Conservation (phyloP, 30 jellyfish, hydroid and myxozoan genomes). For the Aurelia sp. region DNA sequence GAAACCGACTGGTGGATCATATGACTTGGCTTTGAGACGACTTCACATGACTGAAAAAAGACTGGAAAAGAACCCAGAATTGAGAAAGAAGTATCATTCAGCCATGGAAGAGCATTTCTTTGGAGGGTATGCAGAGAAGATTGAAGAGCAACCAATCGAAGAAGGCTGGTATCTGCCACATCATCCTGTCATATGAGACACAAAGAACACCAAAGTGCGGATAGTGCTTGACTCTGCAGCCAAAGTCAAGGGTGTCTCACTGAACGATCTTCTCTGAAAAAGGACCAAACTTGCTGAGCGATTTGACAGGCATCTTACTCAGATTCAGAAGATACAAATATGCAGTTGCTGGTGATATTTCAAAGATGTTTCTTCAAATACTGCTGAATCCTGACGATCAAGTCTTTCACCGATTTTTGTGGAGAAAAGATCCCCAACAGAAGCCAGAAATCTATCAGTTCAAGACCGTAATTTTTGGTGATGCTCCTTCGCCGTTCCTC, state of each 20-base stretch:
- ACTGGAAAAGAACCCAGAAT: not conserved
- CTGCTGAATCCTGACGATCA: not conserved
- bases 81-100: too few relatives aligned
- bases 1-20: conserved; percentile 22
- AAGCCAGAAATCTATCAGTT: conserved; percentile 52
- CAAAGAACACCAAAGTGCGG: conserved; percentile 13
- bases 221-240: too few relatives aligned
- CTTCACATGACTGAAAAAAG: conserved; percentile 11
- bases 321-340: conserved; percentile 39
- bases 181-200: too few relatives aligned
- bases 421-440: conserved; percentile 30
- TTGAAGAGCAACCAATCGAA: too few relatives aligned
- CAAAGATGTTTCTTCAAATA: too few relatives aligned
- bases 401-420: conserved; percentile 38
- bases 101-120: too few relatives aligned
- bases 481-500: conserved; percentile 51
- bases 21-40: conserved; percentile 17
- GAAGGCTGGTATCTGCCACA: too few relatives aligned
- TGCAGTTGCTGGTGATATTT: conserved; percentile 16
- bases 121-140: too few relatives aligned
- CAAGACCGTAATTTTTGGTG: conserved; percentile 43
- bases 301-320: conserved; percentile 43
- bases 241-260: too few relatives aligned
- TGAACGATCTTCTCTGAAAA: too few relatives aligned
- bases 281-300: conserved; percentile 31